A percentile compares a stretch with the other conserved stretches of the same genome.
Evolutionary conservation across 1,140 invertebrate genomes (phyloP).

Genomic region (Penaeus chinensis): DNA sequence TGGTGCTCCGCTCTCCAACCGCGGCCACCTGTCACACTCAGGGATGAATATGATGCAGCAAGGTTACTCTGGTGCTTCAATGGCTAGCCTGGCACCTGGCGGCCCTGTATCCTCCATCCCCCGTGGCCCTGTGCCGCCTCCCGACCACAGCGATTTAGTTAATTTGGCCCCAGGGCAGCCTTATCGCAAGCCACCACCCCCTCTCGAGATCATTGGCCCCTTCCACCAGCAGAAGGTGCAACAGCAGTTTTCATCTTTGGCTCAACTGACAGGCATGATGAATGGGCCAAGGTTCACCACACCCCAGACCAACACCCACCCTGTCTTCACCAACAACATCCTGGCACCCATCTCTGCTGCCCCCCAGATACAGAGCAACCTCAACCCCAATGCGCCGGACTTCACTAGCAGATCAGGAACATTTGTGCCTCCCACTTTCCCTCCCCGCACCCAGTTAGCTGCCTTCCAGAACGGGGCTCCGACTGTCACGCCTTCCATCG

Average conservation of each 20-base stretch:
- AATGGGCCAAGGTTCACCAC: slow-evolving; percentile 64
- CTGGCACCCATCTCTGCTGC: slow-evolving; percentile 62
- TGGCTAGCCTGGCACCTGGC: slow-evolving; percentile 60
- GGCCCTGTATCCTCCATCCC: slow-evolving; percentile 58
- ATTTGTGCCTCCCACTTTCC: slow-evolving; percentile 61
- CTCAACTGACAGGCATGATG: slow-evolving; percentile 58
- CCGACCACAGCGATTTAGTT: slow-evolving; percentile 48
- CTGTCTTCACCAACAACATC: slow-evolving; percentile 61
- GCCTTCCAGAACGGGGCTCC: slow-evolving; percentile 59
- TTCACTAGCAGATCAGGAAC: slow-evolving; percentile 58
- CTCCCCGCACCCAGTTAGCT: slow-evolving; percentile 59
- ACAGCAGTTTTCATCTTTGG: slow-evolving; percentile 51
- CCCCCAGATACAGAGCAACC: slow-evolving; percentile 63
- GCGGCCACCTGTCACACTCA: slow-evolving; percentile 50
- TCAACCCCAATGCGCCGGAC: slow-evolving; percentile 64
- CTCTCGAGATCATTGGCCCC: slow-evolving; percentile 52
- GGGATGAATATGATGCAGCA: slow-evolving; percentile 48
- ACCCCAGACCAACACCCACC: slow-evolving; percentile 63
- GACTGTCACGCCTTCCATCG: slow-evolving; percentile 56
- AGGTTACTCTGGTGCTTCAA: slow-evolving; percentile 55
- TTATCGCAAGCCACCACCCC: slow-evolving; percentile 56
- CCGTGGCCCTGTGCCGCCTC: slow-evolving; percentile 40
- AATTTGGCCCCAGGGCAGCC: slow-evolving; percentile 56
- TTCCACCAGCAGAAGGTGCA: slow-evolving; percentile 60
- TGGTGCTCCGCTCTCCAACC: slow-evolving; percentile 38